Evolutionary conservation across 1,140 invertebrate genomes (phyloP).

Genomic region (Cotesia chilonis): DNA sequence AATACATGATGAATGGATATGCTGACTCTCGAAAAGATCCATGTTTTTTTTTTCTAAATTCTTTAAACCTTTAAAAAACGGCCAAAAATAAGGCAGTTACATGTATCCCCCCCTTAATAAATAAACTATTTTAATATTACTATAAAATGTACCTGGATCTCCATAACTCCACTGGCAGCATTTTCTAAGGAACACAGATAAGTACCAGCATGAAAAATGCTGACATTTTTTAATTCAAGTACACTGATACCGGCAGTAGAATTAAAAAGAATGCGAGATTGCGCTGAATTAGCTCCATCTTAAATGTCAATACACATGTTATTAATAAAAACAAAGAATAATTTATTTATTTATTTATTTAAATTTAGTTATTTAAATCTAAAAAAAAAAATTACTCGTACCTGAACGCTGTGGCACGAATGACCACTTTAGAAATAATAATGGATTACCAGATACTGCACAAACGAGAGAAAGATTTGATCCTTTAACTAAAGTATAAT

Average conservation of each 20-base stretch:
- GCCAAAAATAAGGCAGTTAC: too few relatives aligned
- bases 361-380: conserved; percentile 16
- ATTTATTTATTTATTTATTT: conserved; percentile 19
- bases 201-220: conserved; percentile 64
- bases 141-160: conserved; percentile 58
- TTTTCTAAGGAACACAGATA: conserved; percentile 69
- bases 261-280: conserved; percentile 56
- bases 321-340: conserved; percentile 22
- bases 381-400: conserved; percentile 37
- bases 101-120: neutral
- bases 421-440: conserved; percentile 68
- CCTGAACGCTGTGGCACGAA: conserved; percentile 60
- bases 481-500: conserved; percentile 56
- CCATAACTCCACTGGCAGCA: conserved; percentile 53
- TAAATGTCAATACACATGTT: conserved; percentile 9
- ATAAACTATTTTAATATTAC: neutral
- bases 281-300: conserved; percentile 46
- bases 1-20: too few relatives aligned
- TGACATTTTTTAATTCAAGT: conserved; percentile 63
- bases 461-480: conserved; percentile 66
- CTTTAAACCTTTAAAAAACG: too few relatives aligned
- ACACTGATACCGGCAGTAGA: conserved; percentile 57
- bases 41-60: too few relatives aligned
- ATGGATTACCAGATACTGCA: conserved; percentile 68
- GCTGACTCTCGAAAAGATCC: too few relatives aligned